Conservation (phyloP, 2,888 invertebrate species). For the Synanthedon andrenaeformis region DNA sequence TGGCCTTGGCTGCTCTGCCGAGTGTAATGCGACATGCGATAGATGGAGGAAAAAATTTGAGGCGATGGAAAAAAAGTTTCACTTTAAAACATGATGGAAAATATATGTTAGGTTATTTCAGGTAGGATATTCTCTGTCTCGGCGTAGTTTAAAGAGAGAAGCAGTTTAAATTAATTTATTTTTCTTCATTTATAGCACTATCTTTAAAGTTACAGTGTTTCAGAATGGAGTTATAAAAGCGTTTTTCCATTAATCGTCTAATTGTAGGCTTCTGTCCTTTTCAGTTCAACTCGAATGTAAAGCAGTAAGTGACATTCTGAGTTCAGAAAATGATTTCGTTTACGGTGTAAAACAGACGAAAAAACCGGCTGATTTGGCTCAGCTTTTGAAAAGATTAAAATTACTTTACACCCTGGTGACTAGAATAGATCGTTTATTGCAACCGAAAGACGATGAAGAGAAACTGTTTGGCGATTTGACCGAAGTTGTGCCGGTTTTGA, state of each 20-base stretch:
- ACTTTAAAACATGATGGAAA: background rate
- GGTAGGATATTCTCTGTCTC: background rate
- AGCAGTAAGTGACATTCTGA: conserved; percentile 44
- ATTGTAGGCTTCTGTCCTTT: conserved; percentile 1
- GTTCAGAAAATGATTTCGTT: conserved; percentile 23
- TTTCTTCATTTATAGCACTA: too few species aligned
- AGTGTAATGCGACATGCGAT: too few species aligned
- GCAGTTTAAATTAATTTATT: too few species aligned
- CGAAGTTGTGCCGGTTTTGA: conserved; percentile 19
- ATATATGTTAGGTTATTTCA: background rate
- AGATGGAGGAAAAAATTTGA: too few species aligned
- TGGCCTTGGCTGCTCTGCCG: too few species aligned
- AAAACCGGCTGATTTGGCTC: conserved; percentile 27
- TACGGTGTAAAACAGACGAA: conserved; percentile 28
- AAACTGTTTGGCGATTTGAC: conserved; percentile 29
- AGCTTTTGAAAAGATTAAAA: conserved; percentile 46
- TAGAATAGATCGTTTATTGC: conserved; percentile 36
- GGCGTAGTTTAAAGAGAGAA: too few species aligned
- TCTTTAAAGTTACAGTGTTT: too few species aligned
- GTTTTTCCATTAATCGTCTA: too few species aligned
- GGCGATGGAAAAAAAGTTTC: too few species aligned
- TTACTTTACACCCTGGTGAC: conserved; percentile 46
- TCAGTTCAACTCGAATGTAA: conserved; percentile 54
- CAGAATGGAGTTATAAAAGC: too few species aligned
- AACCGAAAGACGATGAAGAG: conserved; percentile 47